Conservation (phyloP, 2,113 vertebrate genomes). For the Oryzias celebensis region DNA sequence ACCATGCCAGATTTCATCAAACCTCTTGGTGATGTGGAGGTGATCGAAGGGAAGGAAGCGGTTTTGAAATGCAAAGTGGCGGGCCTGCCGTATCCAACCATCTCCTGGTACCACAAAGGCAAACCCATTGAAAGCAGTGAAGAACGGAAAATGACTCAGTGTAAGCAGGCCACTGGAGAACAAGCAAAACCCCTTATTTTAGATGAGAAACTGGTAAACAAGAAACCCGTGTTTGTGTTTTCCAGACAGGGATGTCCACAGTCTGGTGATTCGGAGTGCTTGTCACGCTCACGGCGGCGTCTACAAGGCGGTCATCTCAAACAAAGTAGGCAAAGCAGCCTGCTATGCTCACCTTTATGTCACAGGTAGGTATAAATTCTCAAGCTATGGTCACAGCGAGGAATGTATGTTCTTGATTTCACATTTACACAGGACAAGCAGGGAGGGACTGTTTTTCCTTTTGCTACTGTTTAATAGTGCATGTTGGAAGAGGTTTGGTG, state of each 20-base stretch:
- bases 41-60: conserved; percentile 87
- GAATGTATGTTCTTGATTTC: too few relatives aligned
- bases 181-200: background rate
- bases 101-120: conserved; percentile 94
- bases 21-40: conserved; percentile 88
- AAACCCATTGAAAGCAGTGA: conserved; percentile 87
- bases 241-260: conserved; percentile 92
- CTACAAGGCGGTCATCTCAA: conserved; percentile 94
- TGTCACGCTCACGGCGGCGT: conserved; percentile 88
- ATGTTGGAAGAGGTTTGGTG: too few relatives aligned
- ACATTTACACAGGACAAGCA: too few relatives aligned
- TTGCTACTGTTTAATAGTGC: too few relatives aligned
- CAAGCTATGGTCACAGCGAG: background rate
- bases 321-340: conserved; percentile 93
- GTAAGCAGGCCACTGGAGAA: conserved; percentile 74
- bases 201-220: background rate
- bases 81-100: conserved; percentile 90
- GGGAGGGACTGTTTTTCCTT: too few relatives aligned
- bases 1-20: conserved; percentile 93
- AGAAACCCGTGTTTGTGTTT: conserved; percentile 37
- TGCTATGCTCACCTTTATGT: conserved; percentile 95
- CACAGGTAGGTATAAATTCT: conserved; percentile 76
- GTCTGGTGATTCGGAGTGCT: conserved; percentile 83
- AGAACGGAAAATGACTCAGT: conserved; percentile 89
- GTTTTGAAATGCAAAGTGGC: conserved; percentile 88